Base-by-base conservation (phyloP, 2,113 vertebrate species). In the Balaeniceps rex region DNA sequence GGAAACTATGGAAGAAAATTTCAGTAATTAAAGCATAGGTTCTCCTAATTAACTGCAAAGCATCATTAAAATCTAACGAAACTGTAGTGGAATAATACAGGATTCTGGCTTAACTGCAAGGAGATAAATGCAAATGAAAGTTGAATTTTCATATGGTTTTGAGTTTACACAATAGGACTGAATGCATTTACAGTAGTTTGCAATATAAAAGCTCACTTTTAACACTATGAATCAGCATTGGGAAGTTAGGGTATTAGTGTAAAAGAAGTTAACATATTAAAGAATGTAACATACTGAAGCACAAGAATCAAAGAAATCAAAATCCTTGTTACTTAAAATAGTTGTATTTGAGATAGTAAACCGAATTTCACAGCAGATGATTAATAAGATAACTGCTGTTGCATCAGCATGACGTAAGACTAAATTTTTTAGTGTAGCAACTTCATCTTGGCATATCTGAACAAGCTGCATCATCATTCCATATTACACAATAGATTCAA, bases 11-110 rank as follows among this genome's bases (percentile, higher is more conserved):
- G 81, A 81, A 98, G 89, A 61, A 97, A 97, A 98, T 96, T 72
- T 88, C 87, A 91, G 88, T 97, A 97, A 98, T 88, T 94, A 95
- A 94, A 94, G 87, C 23, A 21, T 64, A 96, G 58, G 72, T 94
- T 97, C 89, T 95, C 84, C 95, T 97, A 96, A 98, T 97, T 97
- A 96, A 92, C 85, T 95, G 70, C 36, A 95, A 94, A 93, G 85
- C 77, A 90, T 90, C 90, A 90, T 96, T 97, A 97, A 97, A 97
- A 97, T 96, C 87, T 85, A 95, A 95, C 91, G 82, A 95, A 96
- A 91, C 74, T 54, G 21, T 24, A 86, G 71, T 40, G 63, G 51
- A 95, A 95, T 74, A 80, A 94, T 57, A 91, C 29, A 94, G 46
- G 74, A 54, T 69, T 96, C 94, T 82, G 75, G 90, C 71, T 94